These are phyloP conservation scores for Zoanthus sociatus DNA, from an alignment of 92 coral and sea anemone genomes.

Conservation along the genomic window DNA sequence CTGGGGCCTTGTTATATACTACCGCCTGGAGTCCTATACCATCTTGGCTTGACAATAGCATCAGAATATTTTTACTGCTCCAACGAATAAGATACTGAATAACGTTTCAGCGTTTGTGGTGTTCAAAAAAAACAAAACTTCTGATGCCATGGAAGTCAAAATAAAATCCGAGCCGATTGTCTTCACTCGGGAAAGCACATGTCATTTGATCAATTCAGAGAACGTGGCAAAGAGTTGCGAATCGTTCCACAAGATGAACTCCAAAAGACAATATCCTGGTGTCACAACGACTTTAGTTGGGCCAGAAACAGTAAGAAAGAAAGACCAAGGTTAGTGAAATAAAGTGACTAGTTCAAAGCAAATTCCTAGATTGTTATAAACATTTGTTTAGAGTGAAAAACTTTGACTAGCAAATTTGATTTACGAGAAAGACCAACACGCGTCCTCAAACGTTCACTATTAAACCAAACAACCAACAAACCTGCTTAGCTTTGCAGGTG, in stretches of 20 bases:
- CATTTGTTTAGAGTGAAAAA: not conserved
- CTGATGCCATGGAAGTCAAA: constrained; percentile 16
- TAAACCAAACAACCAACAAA: not conserved
- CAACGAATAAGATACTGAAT: not conserved
- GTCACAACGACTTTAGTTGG: not conserved
- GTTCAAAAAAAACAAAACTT: not conserved
- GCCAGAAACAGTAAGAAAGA: not conserved
- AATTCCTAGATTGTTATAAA: constrained; percentile 20
- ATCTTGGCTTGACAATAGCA: constrained; percentile 32
- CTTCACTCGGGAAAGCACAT: constrained; percentile 19
- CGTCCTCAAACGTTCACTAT: not conserved
- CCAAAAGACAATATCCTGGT: constrained; percentile 23
- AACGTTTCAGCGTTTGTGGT: not conserved
- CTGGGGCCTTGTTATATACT: constrained; percentile 46
- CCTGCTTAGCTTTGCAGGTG: constrained; percentile 40
- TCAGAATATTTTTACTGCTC: constrained; percentile 42
- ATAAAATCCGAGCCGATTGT: constrained; percentile 21
- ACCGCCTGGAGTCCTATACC: constrained; percentile 40
- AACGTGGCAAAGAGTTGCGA: constrained; percentile 15
- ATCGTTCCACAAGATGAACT: not conserved
- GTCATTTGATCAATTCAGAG: constrained; percentile 23
- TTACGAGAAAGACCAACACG: not conserved
- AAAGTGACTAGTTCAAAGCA: not conserved
- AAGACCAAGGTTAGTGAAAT: constrained; percentile 20
- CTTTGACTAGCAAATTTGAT: not conserved